A percentile compares a stretch with the other conserved stretches of the same genome.
These are phyloP conservation scores for Psammodynastes pulverulentus DNA, from an alignment of 2,113 vertebrate species.

Conservation along the genomic window DNA sequence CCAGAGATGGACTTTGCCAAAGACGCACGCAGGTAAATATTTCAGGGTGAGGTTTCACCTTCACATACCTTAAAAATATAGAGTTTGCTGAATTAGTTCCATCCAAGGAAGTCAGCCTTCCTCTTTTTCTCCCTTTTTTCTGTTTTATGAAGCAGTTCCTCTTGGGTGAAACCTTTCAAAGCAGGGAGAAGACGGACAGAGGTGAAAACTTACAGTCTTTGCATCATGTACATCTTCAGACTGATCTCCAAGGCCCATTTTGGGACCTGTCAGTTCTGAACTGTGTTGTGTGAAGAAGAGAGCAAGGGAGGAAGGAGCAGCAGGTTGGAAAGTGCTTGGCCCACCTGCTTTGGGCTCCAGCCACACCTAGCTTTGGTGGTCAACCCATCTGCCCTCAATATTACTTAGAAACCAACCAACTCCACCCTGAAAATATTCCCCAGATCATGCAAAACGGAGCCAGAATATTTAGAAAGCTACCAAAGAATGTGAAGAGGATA, in stretches of 20 bases:
- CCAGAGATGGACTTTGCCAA: background rate
- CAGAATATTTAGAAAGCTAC: background rate
- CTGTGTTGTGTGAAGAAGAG: background rate
- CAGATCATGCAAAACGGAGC: background rate
- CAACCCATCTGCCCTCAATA: background rate
- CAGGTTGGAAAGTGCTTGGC: background rate
- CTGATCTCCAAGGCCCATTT: background rate
- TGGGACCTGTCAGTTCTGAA: background rate
- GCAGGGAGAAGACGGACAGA: background rate
- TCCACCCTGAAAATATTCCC: background rate
- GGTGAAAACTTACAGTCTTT: background rate
- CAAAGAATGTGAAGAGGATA: background rate
- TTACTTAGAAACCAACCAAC: background rate
- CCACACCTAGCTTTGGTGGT: background rate
- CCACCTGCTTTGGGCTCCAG: background rate
- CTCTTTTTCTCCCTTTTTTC: background rate
- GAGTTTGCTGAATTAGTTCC: background rate
- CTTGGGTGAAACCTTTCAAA: background rate
- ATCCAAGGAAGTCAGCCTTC: background rate
- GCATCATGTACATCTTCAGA: background rate
- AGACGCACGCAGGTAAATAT: background rate
- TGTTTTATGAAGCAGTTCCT: background rate
- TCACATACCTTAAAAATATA: background rate
- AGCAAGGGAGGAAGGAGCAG: background rate
- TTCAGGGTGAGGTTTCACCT: background rate